Evolutionary conservation across 2,797 vertebrate species (phyloP).

Genomic region (Cyprinodon diabolis): DNA sequence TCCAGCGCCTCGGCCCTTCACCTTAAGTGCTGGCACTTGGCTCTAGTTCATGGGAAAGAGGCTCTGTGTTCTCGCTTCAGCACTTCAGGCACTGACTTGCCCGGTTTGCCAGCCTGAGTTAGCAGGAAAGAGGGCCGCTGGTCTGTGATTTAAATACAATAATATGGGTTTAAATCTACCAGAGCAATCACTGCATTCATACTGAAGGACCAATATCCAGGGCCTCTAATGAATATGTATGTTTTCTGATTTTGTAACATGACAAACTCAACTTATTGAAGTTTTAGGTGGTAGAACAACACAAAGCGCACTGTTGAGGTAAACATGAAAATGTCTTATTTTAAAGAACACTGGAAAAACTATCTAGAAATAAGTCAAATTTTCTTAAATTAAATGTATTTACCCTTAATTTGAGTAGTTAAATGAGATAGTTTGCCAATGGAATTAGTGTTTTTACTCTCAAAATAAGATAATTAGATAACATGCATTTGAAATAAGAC

Average conservation of each 20-base stretch:
- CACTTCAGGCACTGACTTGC: constrained; percentile 66
- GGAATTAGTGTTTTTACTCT: no score
- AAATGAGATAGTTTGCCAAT: no score
- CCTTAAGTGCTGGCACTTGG: constrained; percentile 81
- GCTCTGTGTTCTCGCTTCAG: constrained; percentile 69
- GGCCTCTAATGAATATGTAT: neutral
- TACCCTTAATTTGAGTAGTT: no score
- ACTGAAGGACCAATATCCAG: constrained; percentile 7
- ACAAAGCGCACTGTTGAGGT: neutral
- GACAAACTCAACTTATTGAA: neutral
- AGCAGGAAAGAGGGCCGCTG: constrained; percentile 38
- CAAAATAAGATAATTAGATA: no score
- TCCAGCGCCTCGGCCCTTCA: constrained; percentile 80
- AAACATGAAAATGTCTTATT: no score
- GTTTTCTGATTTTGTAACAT: neutral
- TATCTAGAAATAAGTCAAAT: no score
- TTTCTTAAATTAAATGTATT: no score
- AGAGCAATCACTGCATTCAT: constrained; percentile 5
- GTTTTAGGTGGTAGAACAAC: neutral
- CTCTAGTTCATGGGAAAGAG: constrained; percentile 78
- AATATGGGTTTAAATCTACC: constrained; percentile 10
- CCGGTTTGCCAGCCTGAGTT: constrained; percentile 64
- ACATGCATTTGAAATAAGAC: no score
- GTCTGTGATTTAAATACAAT: constrained; percentile 9
- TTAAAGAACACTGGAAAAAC: no score